A percentile compares a stretch with the other conserved stretches of the same genome.
Conservation (phyloP, 2,888 invertebrate species). For the Deroplatys truncata region DNA sequence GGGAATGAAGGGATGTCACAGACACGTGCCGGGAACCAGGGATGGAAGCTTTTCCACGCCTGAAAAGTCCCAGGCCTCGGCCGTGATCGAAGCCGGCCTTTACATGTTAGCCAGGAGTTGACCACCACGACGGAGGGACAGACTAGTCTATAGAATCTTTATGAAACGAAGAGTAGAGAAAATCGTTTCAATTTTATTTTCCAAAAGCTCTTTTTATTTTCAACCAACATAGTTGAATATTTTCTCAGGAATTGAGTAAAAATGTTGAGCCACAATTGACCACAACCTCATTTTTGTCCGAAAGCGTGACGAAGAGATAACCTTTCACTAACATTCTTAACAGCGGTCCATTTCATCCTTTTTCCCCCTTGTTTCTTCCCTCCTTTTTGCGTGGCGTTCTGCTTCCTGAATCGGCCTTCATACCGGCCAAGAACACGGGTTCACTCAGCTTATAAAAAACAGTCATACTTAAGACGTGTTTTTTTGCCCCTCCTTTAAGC, state of each 20-base stretch:
- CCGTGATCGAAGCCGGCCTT: too few species aligned
- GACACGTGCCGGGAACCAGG: too few species aligned
- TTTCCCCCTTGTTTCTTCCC: background rate
- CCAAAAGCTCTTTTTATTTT: too few species aligned
- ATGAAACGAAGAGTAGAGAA: too few species aligned
- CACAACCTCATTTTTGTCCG: background rate
- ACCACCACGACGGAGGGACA: too few species aligned
- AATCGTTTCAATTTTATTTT: too few species aligned
- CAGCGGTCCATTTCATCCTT: background rate
- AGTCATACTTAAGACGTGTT: slow-evolving; percentile 6
- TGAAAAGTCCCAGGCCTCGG: too few species aligned
- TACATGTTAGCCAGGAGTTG: too few species aligned
- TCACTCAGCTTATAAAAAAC: slow-evolving; percentile 1
- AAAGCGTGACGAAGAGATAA: background rate
- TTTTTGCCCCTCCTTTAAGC: background rate
- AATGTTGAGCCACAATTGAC: background rate
- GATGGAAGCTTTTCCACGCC: too few species aligned
- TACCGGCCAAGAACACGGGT: background rate
- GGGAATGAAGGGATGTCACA: too few species aligned
- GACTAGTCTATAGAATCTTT: too few species aligned
- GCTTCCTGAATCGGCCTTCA: background rate
- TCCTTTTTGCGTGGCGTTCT: background rate
- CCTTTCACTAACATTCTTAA: background rate
- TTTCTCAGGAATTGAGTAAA: background rate
- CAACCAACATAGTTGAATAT: background rate